A percentile compares a stretch with the other conserved stretches of the same genome.
phyloP scores from a whole-genome alignment of 2,113 vertebrate species.

The Calonectris borealis region DNA sequence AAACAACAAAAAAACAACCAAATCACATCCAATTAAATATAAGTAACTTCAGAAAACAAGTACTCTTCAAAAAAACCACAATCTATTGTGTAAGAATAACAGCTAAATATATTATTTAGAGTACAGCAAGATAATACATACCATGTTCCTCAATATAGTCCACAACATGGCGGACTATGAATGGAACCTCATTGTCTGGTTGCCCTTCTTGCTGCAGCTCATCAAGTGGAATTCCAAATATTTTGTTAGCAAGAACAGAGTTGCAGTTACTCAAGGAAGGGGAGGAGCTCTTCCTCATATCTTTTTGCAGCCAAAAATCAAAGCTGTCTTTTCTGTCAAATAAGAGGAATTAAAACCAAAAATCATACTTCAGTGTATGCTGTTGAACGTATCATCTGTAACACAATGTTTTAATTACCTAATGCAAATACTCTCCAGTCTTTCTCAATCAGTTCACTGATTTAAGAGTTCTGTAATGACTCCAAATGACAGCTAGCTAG shows the following conservation, averaged over 20 bases:
- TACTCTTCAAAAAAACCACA: neutral
- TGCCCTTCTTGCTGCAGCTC: conserved; percentile 92
- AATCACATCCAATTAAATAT: neutral
- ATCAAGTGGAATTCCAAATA: conserved; percentile 96
- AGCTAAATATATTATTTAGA: neutral
- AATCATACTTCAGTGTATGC: conserved; percentile 6
- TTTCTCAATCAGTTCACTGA: neutral
- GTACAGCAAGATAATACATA: conserved; percentile 72
- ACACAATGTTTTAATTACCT: neutral
- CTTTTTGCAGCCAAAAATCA: conserved; percentile 91
- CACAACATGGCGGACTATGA: conserved; percentile 94
- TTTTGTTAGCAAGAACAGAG: conserved; percentile 90
- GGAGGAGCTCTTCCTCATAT: conserved; percentile 99
- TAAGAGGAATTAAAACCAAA: conserved; percentile 37
- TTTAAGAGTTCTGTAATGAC: neutral
- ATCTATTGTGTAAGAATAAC: neutral
- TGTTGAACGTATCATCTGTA: neutral
- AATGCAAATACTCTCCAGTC: neutral
- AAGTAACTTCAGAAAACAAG: neutral
- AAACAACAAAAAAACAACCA: neutral
- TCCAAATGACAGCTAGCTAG: neutral
- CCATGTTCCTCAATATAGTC: conserved; percentile 98
- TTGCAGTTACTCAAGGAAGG: conserved; percentile 92
- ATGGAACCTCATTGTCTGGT: conserved; percentile 92
- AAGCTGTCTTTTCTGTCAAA: conserved; percentile 89